These are phyloP conservation scores for Poecilia velifera DNA, from an alignment of 2,797 vertebrate species.

Conservation along the genomic window DNA sequence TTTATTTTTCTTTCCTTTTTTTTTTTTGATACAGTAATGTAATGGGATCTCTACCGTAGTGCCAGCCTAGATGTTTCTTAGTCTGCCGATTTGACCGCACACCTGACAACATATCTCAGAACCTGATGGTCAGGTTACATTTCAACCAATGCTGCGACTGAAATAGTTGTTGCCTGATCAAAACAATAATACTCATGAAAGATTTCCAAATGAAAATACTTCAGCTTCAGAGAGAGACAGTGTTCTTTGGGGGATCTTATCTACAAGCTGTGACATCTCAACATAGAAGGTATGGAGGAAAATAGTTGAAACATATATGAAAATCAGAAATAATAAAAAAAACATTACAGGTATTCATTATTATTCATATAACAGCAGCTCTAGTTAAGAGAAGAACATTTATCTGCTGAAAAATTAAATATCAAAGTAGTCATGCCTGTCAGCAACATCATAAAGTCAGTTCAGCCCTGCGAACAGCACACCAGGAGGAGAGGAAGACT, in stretches of 20 bases:
- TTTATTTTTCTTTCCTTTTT: background rate
- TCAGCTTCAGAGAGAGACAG: slow-evolving; percentile 57
- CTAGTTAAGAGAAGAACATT: slow-evolving; percentile 39
- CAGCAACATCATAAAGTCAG: slow-evolving; percentile 53
- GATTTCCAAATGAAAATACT: slow-evolving; percentile 13
- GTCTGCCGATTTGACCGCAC: slow-evolving; percentile 25
- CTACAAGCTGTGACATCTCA: slow-evolving; percentile 64
- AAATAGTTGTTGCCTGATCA: background rate
- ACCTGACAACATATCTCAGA: slow-evolving; percentile 22
- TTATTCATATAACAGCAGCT: slow-evolving; percentile 40
- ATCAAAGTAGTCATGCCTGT: slow-evolving; percentile 42
- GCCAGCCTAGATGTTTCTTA: slow-evolving; percentile 39
- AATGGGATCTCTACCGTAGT: slow-evolving; percentile 29
- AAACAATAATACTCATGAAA: too few relatives aligned
- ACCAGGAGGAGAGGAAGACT: slow-evolving; percentile 71
- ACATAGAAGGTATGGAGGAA: slow-evolving; percentile 57
- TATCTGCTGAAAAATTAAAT: slow-evolving; percentile 35
- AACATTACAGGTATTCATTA: slow-evolving; percentile 50
- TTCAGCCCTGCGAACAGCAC: slow-evolving; percentile 33
- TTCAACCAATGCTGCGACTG: slow-evolving; percentile 8
- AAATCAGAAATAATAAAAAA: slow-evolving; percentile 34
- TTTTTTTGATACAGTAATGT: slow-evolving; percentile 27
- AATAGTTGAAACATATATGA: slow-evolving; percentile 63
- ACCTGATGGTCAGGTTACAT: slow-evolving; percentile 11
- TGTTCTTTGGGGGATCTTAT: slow-evolving; percentile 60